A percentile compares a stretch with the other conserved stretches of the same genome.
Conservation (phyloP, 2,113 vertebrate genomes). For the Monopterus albus region DNA sequence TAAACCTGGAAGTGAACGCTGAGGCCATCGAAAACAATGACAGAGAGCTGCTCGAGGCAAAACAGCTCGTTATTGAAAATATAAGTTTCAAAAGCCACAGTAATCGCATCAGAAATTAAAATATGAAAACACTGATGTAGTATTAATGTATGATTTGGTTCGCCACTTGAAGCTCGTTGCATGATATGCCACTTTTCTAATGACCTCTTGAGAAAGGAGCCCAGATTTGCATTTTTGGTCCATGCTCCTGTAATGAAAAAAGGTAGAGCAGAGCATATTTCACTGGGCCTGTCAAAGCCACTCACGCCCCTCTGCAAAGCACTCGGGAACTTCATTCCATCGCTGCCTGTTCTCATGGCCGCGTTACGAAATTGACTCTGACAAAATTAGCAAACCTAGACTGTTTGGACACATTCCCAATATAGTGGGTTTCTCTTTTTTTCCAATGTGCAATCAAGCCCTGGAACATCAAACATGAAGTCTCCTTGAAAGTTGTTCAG, state of each 20-base stretch:
- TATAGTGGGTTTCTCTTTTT: conserved; percentile 52
- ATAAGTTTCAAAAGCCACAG: conserved; percentile 11
- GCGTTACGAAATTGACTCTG: conserved; percentile 68
- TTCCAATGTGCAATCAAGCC: conserved; percentile 66
- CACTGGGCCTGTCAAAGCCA: conserved; percentile 80
- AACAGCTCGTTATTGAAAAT: conserved; percentile 23
- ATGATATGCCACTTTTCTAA: conserved; percentile 77
- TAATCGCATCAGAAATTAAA: conserved; percentile 55
- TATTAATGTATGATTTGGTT: conserved; percentile 55
- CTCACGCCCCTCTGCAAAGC: conserved; percentile 79
- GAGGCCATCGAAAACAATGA: conserved; percentile 41
- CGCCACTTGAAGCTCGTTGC: conserved; percentile 60
- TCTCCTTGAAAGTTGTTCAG: conserved; percentile 77
- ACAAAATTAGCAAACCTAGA: conserved; percentile 78
- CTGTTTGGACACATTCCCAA: conserved; percentile 73
- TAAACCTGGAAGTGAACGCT: conserved; percentile 45
- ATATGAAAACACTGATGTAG: conserved; percentile 60
- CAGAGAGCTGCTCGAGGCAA: conserved; percentile 33
- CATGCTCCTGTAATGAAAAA: conserved; percentile 81
- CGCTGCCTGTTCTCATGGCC: conserved; percentile 60
- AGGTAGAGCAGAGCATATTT: conserved; percentile 80
- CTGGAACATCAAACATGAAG: conserved; percentile 67
- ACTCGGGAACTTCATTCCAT: conserved; percentile 77
- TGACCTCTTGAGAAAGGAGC: conserved; percentile 69
- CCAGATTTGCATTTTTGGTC: conserved; percentile 79